Evolutionary conservation across 2,797 vertebrate species (phyloP), one percentile per base, ranked within the genome.

Genomic region (Oophaga sylvatica): DNA sequence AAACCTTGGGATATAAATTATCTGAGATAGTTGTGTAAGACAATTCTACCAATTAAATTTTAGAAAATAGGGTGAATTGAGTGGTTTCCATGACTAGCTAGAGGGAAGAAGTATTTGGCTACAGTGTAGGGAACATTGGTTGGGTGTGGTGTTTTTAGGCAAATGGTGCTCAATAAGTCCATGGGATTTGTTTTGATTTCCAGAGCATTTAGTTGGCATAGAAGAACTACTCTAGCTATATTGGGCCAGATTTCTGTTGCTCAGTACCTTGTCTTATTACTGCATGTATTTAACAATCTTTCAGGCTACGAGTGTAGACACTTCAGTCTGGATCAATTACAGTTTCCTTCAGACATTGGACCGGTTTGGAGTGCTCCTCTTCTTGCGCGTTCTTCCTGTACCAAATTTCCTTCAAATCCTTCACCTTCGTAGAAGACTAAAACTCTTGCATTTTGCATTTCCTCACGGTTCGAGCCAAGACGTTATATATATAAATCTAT

Each of bases 381-480:
- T 71, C 67, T 75, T 26, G 56, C n/a, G 65, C 17, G 10, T 75
- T 70, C 79, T 26, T 73, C 57, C 48, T 86, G 56, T 48, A 80
- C 57, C 41, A 81, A 62, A 15, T 71, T 82, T 60, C 60, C 26
- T 45, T 82, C 45, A 67, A 87, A 29, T 71, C 70, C 57, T 22
- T 73, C 70, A 76, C 31, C 80, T 80, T 56, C 16, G 20, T 77
- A 87, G 60, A 67, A 77, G 70, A n/a, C 41, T 31, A 73, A 60
- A 59, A 71, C 70, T 77, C 45, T 57, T 16, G 29, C 48, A 67
- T 77, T 67, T 57, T 16, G 29, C 48, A 67, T 77, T 67, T 77
- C 80, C 86, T 68, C 35, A 13, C 56, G 5, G 57, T 20, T 59
- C 19, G 2, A 31, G 86, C 86, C 86, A 87, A 87, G 80, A 57